Base-by-base conservation (phyloP, 2,797 vertebrate genomes). In the Atherinosoma microstoma region DNA sequence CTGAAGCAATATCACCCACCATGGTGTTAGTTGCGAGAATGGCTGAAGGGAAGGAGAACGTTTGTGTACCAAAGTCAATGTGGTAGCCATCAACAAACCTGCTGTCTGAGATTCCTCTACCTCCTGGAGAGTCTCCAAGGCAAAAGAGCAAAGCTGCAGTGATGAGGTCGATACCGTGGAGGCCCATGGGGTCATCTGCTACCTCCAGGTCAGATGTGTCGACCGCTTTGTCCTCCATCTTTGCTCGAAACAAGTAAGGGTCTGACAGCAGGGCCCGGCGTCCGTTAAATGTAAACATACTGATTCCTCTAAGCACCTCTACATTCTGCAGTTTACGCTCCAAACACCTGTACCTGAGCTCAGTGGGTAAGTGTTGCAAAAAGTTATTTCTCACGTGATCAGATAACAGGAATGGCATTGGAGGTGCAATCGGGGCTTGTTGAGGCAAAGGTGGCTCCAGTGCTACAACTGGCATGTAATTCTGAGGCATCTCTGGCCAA, bases 1-100 rank as follows among this genome's bases (percentile, higher is more conserved):
- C 98, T 4, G 98, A 99, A 40, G 97, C 97, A 30, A 99, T 98
- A 73, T 99, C 98, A 4, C 98, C 98, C 47, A 99, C 98, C 97
- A 98, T 99, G 80, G 98, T 99, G 93, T 96, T 96, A 75, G 98
- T 99, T 60, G 98, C 98, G 63, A 99, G 83, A 82, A 99, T 98
- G 84, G 98, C 97, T 45, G 98, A 99, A 1, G 98, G 98, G 84
- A 99, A 97, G 70, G 98, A 99, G 93, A 99, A 99, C 0, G 98
- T 99, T 83, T 99, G 98, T 57, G 98, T 99, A 81, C 98, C 98
- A 89, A 98, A 97, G 89, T 99, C 97, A 77, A 99, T 93, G 16
- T 90, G 97, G 92, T 96, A 98, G 45, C 96, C 95, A 59, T 99
- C 98, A 0, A 98, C 96, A 80, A 97, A 94, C 1, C 97, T 95